Evolutionary conservation across 2,797 vertebrate genomes (phyloP).

Genomic region (Centroberyx gerrardi): DNA sequence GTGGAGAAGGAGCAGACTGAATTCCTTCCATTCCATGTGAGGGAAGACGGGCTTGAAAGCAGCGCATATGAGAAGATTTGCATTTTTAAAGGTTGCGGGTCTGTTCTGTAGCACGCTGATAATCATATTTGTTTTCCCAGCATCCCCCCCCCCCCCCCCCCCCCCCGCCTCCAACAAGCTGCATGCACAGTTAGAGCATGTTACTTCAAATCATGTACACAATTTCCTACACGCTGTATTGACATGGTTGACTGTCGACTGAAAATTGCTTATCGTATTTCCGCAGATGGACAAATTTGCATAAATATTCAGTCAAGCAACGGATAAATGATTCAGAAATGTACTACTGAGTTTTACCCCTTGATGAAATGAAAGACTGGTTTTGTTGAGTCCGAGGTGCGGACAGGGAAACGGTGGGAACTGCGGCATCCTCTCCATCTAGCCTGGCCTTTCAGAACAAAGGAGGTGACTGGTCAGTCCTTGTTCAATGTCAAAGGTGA

Average conservation of each 20-base stretch:
- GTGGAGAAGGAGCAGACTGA: constrained; percentile 30
- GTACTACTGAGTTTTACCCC: not conserved
- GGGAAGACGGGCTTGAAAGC: constrained; percentile 25
- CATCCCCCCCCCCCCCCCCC: not conserved
- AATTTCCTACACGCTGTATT: not conserved
- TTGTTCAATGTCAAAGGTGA: constrained; percentile 51
- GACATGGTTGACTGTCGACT: not conserved
- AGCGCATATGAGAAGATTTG: constrained; percentile 2
- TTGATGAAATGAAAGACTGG: not conserved
- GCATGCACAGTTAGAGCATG: constrained; percentile 1
- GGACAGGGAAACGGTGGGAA: not conserved
- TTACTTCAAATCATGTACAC: not conserved
- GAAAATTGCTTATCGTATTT: not conserved
- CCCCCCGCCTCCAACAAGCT: not conserved
- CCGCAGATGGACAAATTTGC: not conserved
- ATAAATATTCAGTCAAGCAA: not conserved
- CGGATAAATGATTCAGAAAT: not conserved
- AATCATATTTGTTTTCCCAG: not conserved
- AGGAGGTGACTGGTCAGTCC: constrained; percentile 12
- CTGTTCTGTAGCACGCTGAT: not conserved
- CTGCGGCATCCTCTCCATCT: constrained; percentile 22
- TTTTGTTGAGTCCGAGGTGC: not conserved
- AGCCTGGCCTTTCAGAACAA: constrained; percentile 43
- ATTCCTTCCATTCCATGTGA: constrained; percentile 56
- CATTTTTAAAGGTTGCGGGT: not conserved